Base-by-base conservation (phyloP, 2,888 invertebrate species). In the Epirrhoe tristata region DNA sequence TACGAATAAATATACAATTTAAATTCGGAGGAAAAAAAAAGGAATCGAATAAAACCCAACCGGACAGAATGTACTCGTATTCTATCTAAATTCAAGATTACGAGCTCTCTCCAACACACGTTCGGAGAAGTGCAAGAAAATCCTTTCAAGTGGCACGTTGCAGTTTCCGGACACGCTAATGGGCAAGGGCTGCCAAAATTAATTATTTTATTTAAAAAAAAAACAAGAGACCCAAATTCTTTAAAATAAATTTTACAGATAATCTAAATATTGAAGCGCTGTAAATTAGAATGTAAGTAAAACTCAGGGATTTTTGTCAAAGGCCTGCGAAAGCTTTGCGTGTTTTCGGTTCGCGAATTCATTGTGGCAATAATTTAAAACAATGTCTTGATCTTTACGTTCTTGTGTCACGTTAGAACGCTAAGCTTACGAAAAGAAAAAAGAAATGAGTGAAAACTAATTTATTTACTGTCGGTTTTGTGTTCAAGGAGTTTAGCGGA, bases 331-430 rank as follows among this genome's bases (percentile, higher is more conserved):
- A 14, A 36, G 17, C 24, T 16, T 67, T n/a, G 72, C 75, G 74
- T 75, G 75, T 69, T 71, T 59, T 24, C 50, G 64, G 72, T 70
- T 60, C 61, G 69, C 69, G 66, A 73, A 69, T 71, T 69, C 71
- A 72, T 66, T 68, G 70, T 66, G 66, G 67, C 63, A 67, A 66
- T 68, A 65, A 68, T 62, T 67, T 69, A 69, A 70, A 69, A 72
- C 62, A 71, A 61, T 61, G 54, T 70, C 65, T 69, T 63, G 56
- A 70, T 58, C 53, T 17, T 63, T 67, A 68, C 63, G 46, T 66
- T 59, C 50, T 55, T 55, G 51, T 24, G 67, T 60, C 66, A 72
- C 67, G 70, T 65, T 53, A 72, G 53, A 60, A 59, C 55, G 34
- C 10, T 10, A 16, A 55, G 55, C 31, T n/a, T 51, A 24, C 31